Evolutionary conservation across 2,113 vertebrate species (phyloP), one percentile per base, ranked within the genome.

Genomic region (Callithrix jacchus): DNA sequence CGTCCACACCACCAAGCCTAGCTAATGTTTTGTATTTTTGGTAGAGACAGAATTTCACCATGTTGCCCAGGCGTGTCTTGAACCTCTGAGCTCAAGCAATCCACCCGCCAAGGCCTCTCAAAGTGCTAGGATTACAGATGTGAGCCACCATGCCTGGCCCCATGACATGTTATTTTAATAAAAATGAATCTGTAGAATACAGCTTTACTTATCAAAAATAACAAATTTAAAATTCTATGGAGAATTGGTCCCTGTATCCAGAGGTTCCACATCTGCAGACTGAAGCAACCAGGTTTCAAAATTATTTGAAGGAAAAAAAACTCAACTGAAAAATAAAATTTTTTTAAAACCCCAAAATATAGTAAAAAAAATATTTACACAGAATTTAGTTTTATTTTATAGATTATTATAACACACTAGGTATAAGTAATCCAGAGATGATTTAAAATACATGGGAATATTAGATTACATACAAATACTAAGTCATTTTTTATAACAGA

Each of bases 181-280:
- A 64, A 32, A 64, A 64, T 14, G 11, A 64, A 97, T 87, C 27
- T 76, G 30, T n/a, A 74, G 4, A 95, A 92, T n/a, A 80, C 4
- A 76, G 3, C 5, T 89, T 96, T 94, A 76, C 21, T 94, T 7
- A 89, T 37, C 30, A 77, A 83, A 95, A 81, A n/a, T 27, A 87
- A 70, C 52, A 47, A 20, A 97, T 74, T 90, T 95, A 85, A 94
- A 94, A 91, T 58, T 68, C 68, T 95, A 73, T 13, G 95, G 35
- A 45, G 11, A 76, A 25, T 17, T 30, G 3, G 25, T 27, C 73
- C 25, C 40, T 40, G 25, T 76, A 76, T 45, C 13, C 3, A 3
- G 12, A 45, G 40, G 42, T 76, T 45, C 25, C 37, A 45, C 27
- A 45, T 76, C 25, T 13, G 6, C 40, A 27, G 3, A 76, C 6